Evolutionary conservation across 2,888 invertebrate species (phyloP), one percentile per base, ranked within the genome.

Genomic region (Nebria salina): DNA sequence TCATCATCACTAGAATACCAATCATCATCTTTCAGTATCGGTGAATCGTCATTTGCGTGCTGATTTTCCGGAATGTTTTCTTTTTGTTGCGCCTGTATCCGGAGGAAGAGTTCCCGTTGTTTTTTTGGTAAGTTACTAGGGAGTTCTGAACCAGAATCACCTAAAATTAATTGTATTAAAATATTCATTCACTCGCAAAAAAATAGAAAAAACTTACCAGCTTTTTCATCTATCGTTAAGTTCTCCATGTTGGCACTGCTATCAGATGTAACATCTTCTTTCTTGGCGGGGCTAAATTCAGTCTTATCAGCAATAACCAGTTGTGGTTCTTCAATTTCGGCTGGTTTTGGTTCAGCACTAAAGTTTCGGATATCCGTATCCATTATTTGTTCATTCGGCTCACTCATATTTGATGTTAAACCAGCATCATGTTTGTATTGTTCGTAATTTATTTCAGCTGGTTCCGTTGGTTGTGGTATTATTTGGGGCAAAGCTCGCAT

Each of bases 1-100:
- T 93, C 94, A 84, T 94, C 95, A 84, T 95, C 95, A 86, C 95
- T 95, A 1, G 95, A 95, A 86, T 95, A 96, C 94, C 95, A 95
- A 88, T 94, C 93, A 81, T 90, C 89, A 70, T 88, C 87, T 80
- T 87, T 86, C 76, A 85, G 86, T 20, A 85, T 85, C 0, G 86
- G 85, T 43, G 87, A 87, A 42, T 86, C 86, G 25, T 85, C 77
- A 83, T 83, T 3, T 13, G 84, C 84, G 15, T 86, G 83, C 70
- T 88, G 87, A 2, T 87, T 87, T 80, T 89, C 88, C 76, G 86
- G 84, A 34, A 89, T 85, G 75, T 90, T 90, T 82, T 91, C 90
- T 82, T 91, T 89, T 84, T 93, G 93, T 83, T 93, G 93, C 73
- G 93, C 92, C 83, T 93, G 92, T 83, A 94, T 93, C 82, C 94